Percentiles rank a stretch among this genome's conserved stretches.
Conservation (phyloP, 2,113 vertebrate species). For the Psilopsiagon aymara region DNA sequence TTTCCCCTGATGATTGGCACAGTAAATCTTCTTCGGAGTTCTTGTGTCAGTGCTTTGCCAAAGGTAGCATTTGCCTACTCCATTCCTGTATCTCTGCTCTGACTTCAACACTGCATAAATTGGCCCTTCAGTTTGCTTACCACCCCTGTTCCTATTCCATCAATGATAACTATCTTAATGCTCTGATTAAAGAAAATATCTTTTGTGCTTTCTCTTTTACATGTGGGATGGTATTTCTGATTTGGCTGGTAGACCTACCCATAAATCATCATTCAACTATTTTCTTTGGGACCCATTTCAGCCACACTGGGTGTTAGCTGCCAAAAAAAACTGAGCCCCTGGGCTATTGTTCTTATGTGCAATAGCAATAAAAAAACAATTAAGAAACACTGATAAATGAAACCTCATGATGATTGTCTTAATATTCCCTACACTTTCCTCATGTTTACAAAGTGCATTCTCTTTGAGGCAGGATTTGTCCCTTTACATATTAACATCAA, state of each 20-base stretch:
- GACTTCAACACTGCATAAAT: background rate
- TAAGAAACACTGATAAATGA: background rate
- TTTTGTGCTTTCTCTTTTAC: background rate
- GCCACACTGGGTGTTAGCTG: background rate
- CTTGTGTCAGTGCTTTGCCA: background rate
- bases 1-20: background rate
- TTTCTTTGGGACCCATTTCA: constrained; percentile 29
- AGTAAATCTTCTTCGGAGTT: background rate
- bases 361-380: background rate
- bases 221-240: background rate
- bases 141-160: background rate
- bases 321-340: background rate
- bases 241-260: background rate
- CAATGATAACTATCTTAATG: background rate
- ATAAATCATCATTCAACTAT: constrained; percentile 13
- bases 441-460: background rate
- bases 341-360: background rate
- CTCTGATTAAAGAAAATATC: background rate
- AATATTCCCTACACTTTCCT: background rate
- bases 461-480: background rate
- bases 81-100: background rate
- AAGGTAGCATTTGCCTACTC: background rate
- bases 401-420: background rate
- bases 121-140: background rate
- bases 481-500: background rate